Conservation (phyloP, 1,140 invertebrate species). For the Pseudomyrmex cubaensis region DNA sequence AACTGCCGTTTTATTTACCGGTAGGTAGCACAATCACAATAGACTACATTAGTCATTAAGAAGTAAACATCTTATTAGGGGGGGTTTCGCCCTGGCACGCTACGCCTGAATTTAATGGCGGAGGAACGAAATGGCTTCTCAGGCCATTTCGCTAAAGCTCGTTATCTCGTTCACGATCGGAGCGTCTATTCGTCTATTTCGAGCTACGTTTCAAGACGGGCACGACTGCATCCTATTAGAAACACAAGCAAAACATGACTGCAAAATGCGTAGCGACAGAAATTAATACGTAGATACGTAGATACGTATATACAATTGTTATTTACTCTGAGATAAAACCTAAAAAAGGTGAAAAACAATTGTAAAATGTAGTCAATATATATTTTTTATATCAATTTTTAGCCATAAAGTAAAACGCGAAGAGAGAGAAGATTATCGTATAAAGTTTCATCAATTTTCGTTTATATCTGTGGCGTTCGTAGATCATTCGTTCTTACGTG, state of each 20-base stretch:
- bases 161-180: slow-evolving; percentile 71
- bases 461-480: too few relatives aligned
- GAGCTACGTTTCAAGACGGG: slow-evolving; percentile 56
- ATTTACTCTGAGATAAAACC: neutral
- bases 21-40: slow-evolving; percentile 45
- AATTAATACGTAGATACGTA: slow-evolving; percentile 18
- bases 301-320: neutral
- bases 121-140: slow-evolving; percentile 56
- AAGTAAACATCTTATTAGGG: slow-evolving; percentile 62
- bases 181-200: slow-evolving; percentile 66
- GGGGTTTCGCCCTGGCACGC: slow-evolving; percentile 13
- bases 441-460: too few relatives aligned
- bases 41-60: slow-evolving; percentile 57
- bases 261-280: neutral
- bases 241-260: neutral
- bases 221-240: slow-evolving; percentile 20
- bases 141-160: slow-evolving; percentile 58
- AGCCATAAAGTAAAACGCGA: too few relatives aligned
- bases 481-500: too few relatives aligned
- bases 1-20: slow-evolving; percentile 8
- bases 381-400: too few relatives aligned
- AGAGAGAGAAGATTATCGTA: too few relatives aligned
- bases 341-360: neutral
- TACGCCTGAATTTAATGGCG: slow-evolving; percentile 61
- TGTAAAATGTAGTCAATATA: too few relatives aligned